Conservation (phyloP, 2,888 invertebrate genomes). For the Morpho deidamia region DNA sequence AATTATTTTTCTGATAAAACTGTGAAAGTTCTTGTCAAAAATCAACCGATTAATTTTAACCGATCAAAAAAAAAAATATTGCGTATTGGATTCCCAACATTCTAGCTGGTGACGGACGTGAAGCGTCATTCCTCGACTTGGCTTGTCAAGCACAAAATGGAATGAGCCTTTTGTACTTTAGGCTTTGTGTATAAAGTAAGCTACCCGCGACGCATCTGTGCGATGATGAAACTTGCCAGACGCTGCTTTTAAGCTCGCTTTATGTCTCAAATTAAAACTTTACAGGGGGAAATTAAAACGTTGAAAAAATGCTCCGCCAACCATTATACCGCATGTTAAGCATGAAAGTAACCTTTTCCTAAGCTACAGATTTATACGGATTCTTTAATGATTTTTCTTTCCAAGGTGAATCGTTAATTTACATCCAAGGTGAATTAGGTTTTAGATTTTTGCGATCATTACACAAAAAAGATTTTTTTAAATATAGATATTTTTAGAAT, state of each 20-base stretch:
- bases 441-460: too few relatives aligned
- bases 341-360: too few relatives aligned
- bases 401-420: too few relatives aligned
- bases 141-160: slow-evolving; percentile 72
- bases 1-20: too few relatives aligned
- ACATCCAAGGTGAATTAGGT: too few relatives aligned
- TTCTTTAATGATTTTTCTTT: too few relatives aligned
- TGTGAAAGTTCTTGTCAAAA: too few relatives aligned
- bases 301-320: slow-evolving; percentile 53
- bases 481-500: too few relatives aligned
- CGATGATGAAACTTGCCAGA: slow-evolving; percentile 78
- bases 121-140: slow-evolving; percentile 63
- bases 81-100: slow-evolving; percentile 17
- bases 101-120: slow-evolving; percentile 31
- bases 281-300: slow-evolving; percentile 72
- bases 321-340: slow-evolving; percentile 11
- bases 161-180: slow-evolving; percentile 72
- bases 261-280: slow-evolving; percentile 75
- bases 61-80: background rate
- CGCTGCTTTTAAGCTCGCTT: slow-evolving; percentile 72
- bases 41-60: background rate
- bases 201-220: slow-evolving; percentile 67
- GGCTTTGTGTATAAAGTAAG: slow-evolving; percentile 76
- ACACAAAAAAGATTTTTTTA: too few relatives aligned
- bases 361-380: too few relatives aligned